phyloP scores from a whole-genome alignment of 1,140 invertebrate genomes.

The Trinorchestia longiramus region DNA sequence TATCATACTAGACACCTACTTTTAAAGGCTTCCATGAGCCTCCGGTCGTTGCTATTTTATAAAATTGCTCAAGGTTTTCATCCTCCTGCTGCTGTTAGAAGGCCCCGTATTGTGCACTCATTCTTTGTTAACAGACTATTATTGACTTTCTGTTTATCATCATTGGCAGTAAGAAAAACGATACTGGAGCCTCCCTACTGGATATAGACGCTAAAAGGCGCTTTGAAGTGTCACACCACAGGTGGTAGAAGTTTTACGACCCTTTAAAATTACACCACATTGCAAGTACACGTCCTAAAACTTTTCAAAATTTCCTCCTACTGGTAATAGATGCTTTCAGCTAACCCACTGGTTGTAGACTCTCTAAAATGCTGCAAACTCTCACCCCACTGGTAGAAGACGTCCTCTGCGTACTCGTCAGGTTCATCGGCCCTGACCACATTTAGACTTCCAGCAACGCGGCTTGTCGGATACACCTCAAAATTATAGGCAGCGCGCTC shows the following conservation, averaged over 20 bases:
- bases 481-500: background rate
- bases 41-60: background rate
- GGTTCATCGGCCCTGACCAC: background rate
- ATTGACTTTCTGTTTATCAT: background rate
- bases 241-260: no score
- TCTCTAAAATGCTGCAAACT: background rate
- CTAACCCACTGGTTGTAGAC: background rate
- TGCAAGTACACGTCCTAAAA: background rate
- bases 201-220: background rate
- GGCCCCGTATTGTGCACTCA: background rate
- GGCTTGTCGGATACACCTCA: background rate
- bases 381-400: conserved; percentile 27
- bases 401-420: background rate
- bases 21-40: background rate
- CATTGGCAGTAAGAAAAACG: background rate
- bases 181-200: background rate
- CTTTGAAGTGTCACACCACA: no score
- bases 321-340: background rate
- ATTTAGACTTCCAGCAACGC: background rate
- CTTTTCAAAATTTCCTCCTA: background rate
- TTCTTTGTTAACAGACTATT: background rate
- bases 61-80: background rate
- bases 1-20: no score
- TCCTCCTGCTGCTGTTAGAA: background rate
- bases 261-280: no score